Evolutionary conservation across 2,113 vertebrate genomes (phyloP), one percentile per base, ranked within the genome.

Genomic region (Rallus limicola): DNA sequence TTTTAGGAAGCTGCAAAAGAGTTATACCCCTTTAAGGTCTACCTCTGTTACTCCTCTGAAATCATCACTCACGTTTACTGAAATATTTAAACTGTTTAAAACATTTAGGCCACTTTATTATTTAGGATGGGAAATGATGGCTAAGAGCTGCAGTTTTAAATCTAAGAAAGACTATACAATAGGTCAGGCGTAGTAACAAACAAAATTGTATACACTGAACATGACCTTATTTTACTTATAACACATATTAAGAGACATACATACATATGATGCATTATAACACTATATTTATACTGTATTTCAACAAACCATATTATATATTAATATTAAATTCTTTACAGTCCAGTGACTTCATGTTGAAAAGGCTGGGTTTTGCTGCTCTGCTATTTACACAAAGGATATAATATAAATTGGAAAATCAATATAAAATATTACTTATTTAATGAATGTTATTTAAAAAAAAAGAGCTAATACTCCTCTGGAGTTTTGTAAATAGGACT

Each of bases 1-100:
- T 80, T 78, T 46, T 25, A 59, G 44, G 29, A 78, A 91, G 72
- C 3, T 88, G 42, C 62, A 79, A 17, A 63, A 89, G 40, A 94
- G 68, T 82, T 89, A 86, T 3, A 82, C 50, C 44, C 69, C 48
- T 82, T 91, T 6, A 6, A 34, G n/a, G n/a, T 31, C 26, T 76
- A 52, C 44, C 31, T 88, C 67, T 55, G 36, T 23, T 86, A 87
- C 5, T 15, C 44, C 28, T 65, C 63, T 34, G 52, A 94, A 93
- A 89, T 44, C 90, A 71, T 31, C 42, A 87, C 88, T 89, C 67
- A 75, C 46, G 26, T 70, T 83, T 67, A 88, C 92, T 87, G 52
- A 95, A 96, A 96, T 90, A 93, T 96, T 96, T 95, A 82, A 75
- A 70, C 29, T 21, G 11, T 60, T 96, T 91, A n/a, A 94, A 96